Evolutionary conservation across 2,797 vertebrate species (phyloP).

Genomic region (Pangasius mekongensis): DNA sequence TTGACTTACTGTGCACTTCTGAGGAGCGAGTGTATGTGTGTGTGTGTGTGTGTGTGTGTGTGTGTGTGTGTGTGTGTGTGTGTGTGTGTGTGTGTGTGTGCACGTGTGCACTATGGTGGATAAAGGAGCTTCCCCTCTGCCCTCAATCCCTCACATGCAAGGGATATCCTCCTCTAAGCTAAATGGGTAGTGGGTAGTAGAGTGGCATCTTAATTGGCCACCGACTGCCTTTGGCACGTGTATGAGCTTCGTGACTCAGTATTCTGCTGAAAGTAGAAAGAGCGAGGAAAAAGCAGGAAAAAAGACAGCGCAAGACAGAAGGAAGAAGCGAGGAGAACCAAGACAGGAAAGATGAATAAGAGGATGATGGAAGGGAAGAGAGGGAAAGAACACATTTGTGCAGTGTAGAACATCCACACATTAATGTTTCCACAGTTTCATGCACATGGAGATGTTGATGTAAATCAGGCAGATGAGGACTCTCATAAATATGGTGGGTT

Average conservation of each 20-base stretch:
- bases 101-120: neutral
- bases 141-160: slow-evolving; percentile 43
- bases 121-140: slow-evolving; percentile 30
- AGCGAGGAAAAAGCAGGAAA: neutral
- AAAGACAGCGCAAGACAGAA: neutral
- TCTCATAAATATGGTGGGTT: slow-evolving; percentile 50
- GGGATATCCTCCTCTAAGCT: slow-evolving; percentile 51
- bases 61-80: neutral
- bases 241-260: slow-evolving; percentile 68
- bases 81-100: neutral
- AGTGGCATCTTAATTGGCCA: slow-evolving; percentile 67
- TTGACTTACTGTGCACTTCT: neutral
- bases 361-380: neutral
- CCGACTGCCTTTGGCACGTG: slow-evolving; percentile 68
- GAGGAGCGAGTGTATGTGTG: neutral
- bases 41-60: neutral
- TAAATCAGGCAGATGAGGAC: slow-evolving; percentile 47
- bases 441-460: slow-evolving; percentile 30
- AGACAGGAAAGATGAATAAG: neutral
- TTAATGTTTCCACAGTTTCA: neutral
- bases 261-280: slow-evolving; percentile 14
- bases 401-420: neutral
- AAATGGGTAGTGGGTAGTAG: slow-evolving; percentile 50
- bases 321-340: neutral
- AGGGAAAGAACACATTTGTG: neutral